These are phyloP conservation scores for Drosophila insularis DNA, from an alignment of 1,140 invertebrate genomes.

Conservation along the genomic window DNA sequence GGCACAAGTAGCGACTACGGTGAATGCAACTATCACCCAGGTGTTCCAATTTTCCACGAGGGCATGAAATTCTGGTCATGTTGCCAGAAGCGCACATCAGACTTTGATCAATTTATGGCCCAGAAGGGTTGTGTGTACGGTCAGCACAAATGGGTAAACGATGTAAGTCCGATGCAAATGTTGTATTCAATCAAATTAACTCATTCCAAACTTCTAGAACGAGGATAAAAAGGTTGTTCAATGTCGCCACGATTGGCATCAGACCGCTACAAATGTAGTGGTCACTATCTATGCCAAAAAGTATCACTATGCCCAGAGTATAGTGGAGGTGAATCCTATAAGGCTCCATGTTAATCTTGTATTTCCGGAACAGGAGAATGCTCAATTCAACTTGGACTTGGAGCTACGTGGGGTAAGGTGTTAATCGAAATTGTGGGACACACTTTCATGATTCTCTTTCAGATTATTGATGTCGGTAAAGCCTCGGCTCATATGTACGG, in stretches of 20 bases:
- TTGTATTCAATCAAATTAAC: background rate
- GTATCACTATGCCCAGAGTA: conserved; percentile 90
- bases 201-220: conserved; percentile 24
- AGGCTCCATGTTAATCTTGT: conserved; percentile 89
- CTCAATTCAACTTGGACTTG: conserved; percentile 90
- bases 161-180: conserved; percentile 82
- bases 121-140: conserved; percentile 94
- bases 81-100: conserved; percentile 95
- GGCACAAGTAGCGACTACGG: conserved; percentile 87
- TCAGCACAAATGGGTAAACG: conserved; percentile 93
- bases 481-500: conserved; percentile 91
- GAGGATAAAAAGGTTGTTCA: conserved; percentile 83
- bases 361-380: conserved; percentile 90
- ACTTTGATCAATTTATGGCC: conserved; percentile 95
- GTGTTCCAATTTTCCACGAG: conserved; percentile 97
- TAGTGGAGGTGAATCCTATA: conserved; percentile 93
- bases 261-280: conserved; percentile 91
- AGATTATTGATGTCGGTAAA: conserved; percentile 88
- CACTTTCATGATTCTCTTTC: background rate
- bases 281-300: conserved; percentile 96
- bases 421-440: background rate
- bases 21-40: conserved; percentile 93
- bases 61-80: conserved; percentile 99
- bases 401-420: conserved; percentile 91
- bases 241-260: conserved; percentile 97